phyloP scores from a whole-genome alignment of 2,113 vertebrate genomes.

The Kryptolebias marmoratus region DNA sequence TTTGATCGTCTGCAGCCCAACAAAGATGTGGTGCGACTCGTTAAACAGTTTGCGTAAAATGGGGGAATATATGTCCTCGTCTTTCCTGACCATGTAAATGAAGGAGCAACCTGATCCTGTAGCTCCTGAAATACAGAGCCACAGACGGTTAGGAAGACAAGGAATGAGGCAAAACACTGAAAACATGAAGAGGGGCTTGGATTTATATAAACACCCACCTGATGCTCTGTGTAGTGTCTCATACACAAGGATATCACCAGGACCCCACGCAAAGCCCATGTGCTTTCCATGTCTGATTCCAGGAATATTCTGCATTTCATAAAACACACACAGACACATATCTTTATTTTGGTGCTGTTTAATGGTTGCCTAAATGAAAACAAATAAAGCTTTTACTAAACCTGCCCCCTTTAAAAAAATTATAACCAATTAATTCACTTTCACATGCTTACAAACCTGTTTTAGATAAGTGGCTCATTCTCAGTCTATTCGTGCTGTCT shows the following conservation, averaged over 20 bases:
- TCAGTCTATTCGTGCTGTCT: no score
- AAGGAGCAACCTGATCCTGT: constrained; percentile 56
- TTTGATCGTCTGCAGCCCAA: constrained; percentile 89
- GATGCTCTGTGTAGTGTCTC: constrained; percentile 83
- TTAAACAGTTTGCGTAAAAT: constrained; percentile 96
- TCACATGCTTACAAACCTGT: no score
- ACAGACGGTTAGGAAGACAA: neutral
- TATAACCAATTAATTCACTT: no score
- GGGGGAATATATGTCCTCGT: constrained; percentile 91
- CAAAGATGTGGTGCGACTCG: constrained; percentile 95
- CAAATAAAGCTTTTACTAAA: neutral
- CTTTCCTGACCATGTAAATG: constrained; percentile 86
- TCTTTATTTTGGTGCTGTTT: neutral
- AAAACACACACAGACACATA: neutral
- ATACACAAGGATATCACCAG: constrained; percentile 89
- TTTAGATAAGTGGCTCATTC: no score
- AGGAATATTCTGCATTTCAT: constrained; percentile 82
- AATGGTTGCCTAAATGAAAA: neutral
- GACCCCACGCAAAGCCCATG: constrained; percentile 93
- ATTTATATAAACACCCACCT: constrained; percentile 71
- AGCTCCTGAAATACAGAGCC: constrained; percentile 44
- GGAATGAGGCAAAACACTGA: neutral
- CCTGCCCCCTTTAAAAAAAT: no score
- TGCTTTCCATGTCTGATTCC: constrained; percentile 83
- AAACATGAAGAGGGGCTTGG: neutral